Percentiles rank a stretch among this genome's conserved stretches.
Evolutionary conservation across 2,888 invertebrate species (phyloP).

Genomic region (Neoitamus cyanurus): DNA sequence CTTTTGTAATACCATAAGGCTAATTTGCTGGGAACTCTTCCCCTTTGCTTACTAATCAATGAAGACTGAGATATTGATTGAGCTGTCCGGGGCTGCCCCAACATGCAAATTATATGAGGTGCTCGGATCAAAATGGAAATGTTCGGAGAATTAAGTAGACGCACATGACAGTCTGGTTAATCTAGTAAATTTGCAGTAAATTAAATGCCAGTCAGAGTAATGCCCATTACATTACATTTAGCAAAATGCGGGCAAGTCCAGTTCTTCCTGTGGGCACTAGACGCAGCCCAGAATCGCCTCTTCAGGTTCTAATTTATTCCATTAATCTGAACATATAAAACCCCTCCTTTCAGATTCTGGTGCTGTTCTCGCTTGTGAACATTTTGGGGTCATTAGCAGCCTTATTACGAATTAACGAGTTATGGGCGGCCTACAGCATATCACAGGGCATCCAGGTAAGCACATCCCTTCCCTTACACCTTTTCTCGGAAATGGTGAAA

Average conservation of each 20-base stretch:
- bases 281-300: neutral
- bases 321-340: neutral
- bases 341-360: slow-evolving; percentile 63
- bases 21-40: neutral
- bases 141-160: neutral
- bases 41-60: neutral
- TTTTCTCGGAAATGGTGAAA: slow-evolving; percentile 6
- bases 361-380: slow-evolving; percentile 63
- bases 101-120: neutral
- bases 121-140: neutral
- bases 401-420: slow-evolving; percentile 62
- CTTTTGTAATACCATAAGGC: neutral
- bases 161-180: neutral
- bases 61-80: neutral
- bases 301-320: neutral
- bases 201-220: neutral
- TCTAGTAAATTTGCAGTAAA: neutral
- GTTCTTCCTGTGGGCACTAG: neutral
- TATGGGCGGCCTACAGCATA: slow-evolving; percentile 67
- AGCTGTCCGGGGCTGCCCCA: neutral
- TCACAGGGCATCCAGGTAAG: slow-evolving; percentile 65
- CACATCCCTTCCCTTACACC: neutral
- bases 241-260: neutral
- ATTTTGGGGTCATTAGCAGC: slow-evolving; percentile 64
- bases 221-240: neutral